These are phyloP conservation scores for Lepilemur septentrionalis DNA, from an alignment of 2,797 vertebrate genomes.

Conservation along the genomic window DNA sequence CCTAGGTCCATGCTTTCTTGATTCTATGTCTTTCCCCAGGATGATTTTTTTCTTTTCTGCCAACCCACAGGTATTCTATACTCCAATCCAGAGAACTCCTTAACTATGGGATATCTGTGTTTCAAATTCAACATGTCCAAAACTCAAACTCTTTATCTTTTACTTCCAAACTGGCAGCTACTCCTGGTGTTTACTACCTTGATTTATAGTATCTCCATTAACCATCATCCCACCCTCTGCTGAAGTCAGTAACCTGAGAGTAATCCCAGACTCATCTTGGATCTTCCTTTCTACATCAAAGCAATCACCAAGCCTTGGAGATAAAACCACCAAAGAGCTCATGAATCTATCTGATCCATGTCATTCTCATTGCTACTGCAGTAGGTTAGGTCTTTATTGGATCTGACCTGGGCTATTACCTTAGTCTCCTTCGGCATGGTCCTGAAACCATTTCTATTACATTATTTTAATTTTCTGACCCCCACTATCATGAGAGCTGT, in stretches of 20 bases:
- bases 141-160: slow-evolving; percentile 29
- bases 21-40: not conserved
- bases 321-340: not conserved
- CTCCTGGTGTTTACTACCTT: slow-evolving; percentile 36
- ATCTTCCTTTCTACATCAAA: slow-evolving; percentile 41
- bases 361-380: not conserved
- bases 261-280: slow-evolving; percentile 34
- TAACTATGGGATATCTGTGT: not conserved
- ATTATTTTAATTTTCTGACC: not conserved
- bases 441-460: not conserved
- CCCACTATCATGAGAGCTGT: not conserved
- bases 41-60: not conserved
- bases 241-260: slow-evolving; percentile 24
- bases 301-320: not conserved
- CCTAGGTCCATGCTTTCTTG: not conserved
- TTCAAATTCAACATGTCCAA: slow-evolving; percentile 16
- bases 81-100: not conserved
- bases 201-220: slow-evolving; percentile 25
- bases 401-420: not conserved
- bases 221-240: not conserved
- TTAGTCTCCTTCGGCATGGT: not conserved
- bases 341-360: not conserved
- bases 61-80: not conserved
- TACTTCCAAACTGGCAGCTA: not conserved
- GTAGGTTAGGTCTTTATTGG: not conserved